Percentiles rank a stretch among this genome's conserved stretches.
Evolutionary conservation across 2,888 invertebrate genomes (phyloP).

Genomic region (Euspilapteryx auroguttella): DNA sequence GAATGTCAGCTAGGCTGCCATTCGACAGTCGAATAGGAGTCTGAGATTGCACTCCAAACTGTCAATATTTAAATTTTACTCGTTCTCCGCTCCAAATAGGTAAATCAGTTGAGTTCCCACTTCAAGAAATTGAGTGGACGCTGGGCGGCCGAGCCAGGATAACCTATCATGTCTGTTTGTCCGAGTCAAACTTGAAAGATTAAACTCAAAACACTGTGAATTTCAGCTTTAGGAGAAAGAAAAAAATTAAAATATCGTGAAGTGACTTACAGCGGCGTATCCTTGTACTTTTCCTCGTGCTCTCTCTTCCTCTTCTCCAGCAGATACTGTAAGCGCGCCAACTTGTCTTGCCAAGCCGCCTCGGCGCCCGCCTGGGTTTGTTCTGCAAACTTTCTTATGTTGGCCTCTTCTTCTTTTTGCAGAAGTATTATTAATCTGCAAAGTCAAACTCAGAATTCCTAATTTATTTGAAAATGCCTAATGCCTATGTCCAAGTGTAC

Average conservation of each 20-base stretch:
- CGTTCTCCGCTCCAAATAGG: background rate
- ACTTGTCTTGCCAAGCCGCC: conserved; percentile 48
- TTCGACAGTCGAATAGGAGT: too few species aligned
- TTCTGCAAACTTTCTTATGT: conserved; percentile 55
- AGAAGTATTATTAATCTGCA: too few species aligned
- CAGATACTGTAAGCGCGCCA: conserved; percentile 35
- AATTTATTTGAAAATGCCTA: too few species aligned
- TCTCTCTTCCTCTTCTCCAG: conserved; percentile 52
- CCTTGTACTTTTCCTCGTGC: conserved; percentile 44
- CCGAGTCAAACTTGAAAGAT: too few species aligned
- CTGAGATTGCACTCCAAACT: too few species aligned
- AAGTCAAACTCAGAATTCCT: too few species aligned
- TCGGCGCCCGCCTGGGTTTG: conserved; percentile 51
- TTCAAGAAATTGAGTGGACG: background rate
- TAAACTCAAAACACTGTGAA: background rate
- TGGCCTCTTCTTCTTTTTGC: conserved; percentile 45
- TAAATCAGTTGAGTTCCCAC: background rate
- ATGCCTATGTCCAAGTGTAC: too few species aligned
- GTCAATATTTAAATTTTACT: too few species aligned
- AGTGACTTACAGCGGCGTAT: conserved; percentile 32
- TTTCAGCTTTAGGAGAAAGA: background rate
- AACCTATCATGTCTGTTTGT: too few species aligned
- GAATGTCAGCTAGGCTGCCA: too few species aligned
- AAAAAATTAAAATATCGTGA: background rate
- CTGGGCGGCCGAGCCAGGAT: too few species aligned